These are phyloP conservation scores for Typhlichthys subterraneus DNA, from an alignment of 2,797 vertebrate species.

Conservation along the genomic window DNA sequence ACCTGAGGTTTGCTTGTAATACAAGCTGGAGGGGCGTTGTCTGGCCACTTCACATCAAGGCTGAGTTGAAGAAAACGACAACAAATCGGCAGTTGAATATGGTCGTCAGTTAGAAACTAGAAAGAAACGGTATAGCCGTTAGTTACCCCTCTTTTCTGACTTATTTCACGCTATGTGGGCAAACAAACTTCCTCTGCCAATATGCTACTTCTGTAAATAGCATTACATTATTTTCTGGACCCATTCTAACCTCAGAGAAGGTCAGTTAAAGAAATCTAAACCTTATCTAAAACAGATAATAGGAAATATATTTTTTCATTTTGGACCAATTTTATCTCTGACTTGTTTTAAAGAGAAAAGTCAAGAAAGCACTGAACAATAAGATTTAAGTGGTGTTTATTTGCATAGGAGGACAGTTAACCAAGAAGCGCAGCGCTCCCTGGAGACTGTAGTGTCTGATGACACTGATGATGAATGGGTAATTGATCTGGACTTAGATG, in stretches of 20 bases:
- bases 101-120: background rate
- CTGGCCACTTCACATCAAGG: constrained; percentile 5
- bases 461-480: constrained; percentile 9
- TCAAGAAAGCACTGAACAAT: no score
- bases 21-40: background rate
- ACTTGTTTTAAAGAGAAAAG: no score
- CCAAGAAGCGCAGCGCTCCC: background rate
- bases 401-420: background rate
- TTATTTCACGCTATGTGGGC: constrained; percentile 12
- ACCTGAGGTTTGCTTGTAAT: constrained; percentile 10
- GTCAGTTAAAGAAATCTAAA: no score
- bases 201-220: background rate
- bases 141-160: constrained; percentile 16
- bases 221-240: no score
- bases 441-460: constrained; percentile 9
- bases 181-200: constrained; percentile 11
- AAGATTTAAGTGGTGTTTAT: background rate
- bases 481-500: background rate
- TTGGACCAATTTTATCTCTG: no score
- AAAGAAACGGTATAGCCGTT: constrained; percentile 4
- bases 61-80: background rate
- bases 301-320: no score
- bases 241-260: no score
- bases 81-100: background rate
- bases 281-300: no score